A percentile compares a stretch with the other conserved stretches of the same genome.
phyloP scores from a whole-genome alignment of 2,113 vertebrate species.

The Notothenia rossii region DNA sequence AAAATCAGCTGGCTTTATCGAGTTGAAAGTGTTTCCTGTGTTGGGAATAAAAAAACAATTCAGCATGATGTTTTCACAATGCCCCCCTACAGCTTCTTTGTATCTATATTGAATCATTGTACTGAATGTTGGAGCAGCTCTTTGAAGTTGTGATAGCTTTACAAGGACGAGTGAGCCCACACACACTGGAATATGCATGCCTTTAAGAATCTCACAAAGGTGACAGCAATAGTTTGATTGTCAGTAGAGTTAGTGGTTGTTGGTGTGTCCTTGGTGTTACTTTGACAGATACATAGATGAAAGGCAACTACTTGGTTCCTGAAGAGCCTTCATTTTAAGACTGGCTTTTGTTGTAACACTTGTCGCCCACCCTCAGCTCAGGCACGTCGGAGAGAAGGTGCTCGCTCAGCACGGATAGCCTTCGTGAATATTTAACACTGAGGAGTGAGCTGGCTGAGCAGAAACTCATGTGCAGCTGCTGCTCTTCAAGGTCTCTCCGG shows the following conservation, averaged over 20 bases:
- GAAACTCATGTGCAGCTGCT: background rate
- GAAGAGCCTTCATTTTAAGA: constrained; percentile 8
- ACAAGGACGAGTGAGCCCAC: background rate
- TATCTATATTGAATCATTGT: background rate
- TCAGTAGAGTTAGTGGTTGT: background rate
- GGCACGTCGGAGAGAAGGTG: constrained; percentile 6
- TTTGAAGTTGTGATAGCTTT: constrained; percentile 40
- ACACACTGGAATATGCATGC: constrained; percentile 34
- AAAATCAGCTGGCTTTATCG: background rate
- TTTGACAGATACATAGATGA: constrained; percentile 15
- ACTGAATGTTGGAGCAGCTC: background rate
- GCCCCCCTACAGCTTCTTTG: background rate
- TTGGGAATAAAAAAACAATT: constrained; percentile 4
- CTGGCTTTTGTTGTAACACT: constrained; percentile 16
- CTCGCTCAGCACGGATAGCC: constrained; percentile 31
- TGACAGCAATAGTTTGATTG: background rate
- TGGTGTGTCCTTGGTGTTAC: background rate
- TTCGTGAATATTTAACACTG: constrained; percentile 63
- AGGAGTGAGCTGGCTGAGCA: constrained; percentile 39
- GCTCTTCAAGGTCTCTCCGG: constrained; percentile 14
- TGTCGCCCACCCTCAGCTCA: constrained; percentile 24
- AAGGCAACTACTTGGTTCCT: constrained; percentile 4
- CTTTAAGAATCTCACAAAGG: background rate
- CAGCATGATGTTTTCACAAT: background rate
- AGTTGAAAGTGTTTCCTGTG: background rate